Evolutionary conservation across 2,113 vertebrate species (phyloP), one percentile per base, ranked within the genome.

Genomic region (Antechinus flavipes): DNA sequence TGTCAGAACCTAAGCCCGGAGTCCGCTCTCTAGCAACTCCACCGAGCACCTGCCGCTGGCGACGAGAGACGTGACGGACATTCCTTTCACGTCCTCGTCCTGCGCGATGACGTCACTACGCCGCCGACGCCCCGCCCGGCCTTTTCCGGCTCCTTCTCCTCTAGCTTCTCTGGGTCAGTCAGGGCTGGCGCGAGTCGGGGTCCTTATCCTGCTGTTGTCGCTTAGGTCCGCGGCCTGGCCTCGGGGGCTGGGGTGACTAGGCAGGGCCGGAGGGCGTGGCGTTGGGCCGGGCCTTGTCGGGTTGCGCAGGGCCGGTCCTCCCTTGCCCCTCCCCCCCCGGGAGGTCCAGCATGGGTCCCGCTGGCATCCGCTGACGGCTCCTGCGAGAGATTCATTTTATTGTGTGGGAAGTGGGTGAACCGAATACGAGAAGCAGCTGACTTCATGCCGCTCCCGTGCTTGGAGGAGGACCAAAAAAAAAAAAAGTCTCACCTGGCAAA

Each of bases 331-430:
- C 58, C 6, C 92, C 42, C 49, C 46, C 55, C 24, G 42, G 61
- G 68, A 92, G 58, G 91, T 90, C 90, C 91, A 91, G 90, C 94
- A 35, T 92, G 93, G 93, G 26, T 95, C 61, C 94, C 24, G 49
- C 47, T 25, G 54, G 22, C 76, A 92, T 90, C 94, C 30, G 27
- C 47, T 47, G 54, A 23, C 90, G 92, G 52, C 42, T 91, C 89
- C 68, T 22, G 14, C 47, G 54, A 93, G 49, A n/a, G 91, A 76
- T 53, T 94, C 94, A n/a, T 95, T 96, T 97, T 93, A 90, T 95
- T 95, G 91, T 23, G 90, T 89, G 61, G 92, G 94, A 58, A 94
- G 92, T 93, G 46, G 94, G 92, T 93, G 92, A 93, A 56, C 54
- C 26, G 47, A 1, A 3, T 68, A 89, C 92, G 26, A 52, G 93